Percentiles rank a stretch among this genome's conserved stretches.
phyloP scores from a whole-genome alignment of 2,797 vertebrate genomes.

The Heterohyrax brucei region DNA sequence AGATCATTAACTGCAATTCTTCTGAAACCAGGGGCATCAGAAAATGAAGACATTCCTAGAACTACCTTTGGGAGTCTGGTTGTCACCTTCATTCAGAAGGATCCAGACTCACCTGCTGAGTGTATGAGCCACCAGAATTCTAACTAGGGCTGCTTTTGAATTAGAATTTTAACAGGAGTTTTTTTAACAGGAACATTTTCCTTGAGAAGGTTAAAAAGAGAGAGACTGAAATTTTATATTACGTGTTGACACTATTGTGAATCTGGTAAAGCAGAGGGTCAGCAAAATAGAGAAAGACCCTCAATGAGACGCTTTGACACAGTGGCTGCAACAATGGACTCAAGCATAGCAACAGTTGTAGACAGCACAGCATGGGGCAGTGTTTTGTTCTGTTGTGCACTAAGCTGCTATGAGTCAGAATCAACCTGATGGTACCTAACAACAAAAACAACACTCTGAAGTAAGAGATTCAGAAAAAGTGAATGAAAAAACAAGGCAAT shows the following conservation, averaged over 20 bases:
- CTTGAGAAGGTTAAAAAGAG: neutral
- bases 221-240: fast-evolving
- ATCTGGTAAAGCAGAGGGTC: too few relatives aligned
- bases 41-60: neutral
- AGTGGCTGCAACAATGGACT: too few relatives aligned
- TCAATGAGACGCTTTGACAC: too few relatives aligned
- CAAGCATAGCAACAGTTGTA: too few relatives aligned
- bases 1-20: neutral
- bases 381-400: too few relatives aligned
- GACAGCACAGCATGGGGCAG: too few relatives aligned
- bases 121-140: neutral
- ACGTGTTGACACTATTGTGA: neutral
- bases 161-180: neutral
- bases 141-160: neutral
- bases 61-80: neutral
- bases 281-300: too few relatives aligned
- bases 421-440: too few relatives aligned
- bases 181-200: too few relatives aligned
- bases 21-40: neutral
- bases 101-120: neutral
- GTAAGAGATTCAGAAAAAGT: neutral
- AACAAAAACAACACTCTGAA: neutral
- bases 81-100: neutral
- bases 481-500: neutral
- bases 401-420: too few relatives aligned